Percentiles rank a stretch among this genome's conserved stretches.
These are phyloP conservation scores for Harpagifer antarcticus DNA, from an alignment of 2,797 vertebrate genomes.

Conservation along the genomic window DNA sequence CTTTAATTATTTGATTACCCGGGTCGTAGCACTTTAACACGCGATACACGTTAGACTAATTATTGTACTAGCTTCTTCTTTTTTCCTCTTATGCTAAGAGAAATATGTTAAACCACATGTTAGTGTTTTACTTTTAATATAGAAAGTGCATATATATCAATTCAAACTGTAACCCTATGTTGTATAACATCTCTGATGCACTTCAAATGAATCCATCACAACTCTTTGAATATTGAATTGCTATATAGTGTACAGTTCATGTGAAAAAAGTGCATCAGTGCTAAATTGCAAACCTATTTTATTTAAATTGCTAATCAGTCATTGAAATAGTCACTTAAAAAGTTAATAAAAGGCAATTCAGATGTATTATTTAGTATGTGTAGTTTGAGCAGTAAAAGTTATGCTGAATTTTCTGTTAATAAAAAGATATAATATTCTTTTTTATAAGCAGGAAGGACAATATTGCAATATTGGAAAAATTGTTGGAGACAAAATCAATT, in stretches of 20 bases:
- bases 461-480: background rate
- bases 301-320: background rate
- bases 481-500: background rate
- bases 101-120: background rate
- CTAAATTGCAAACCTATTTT: background rate
- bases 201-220: background rate
- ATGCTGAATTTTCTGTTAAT: background rate
- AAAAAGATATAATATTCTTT: background rate
- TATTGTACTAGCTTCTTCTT: no score
- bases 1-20: slow-evolving; percentile 53
- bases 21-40: slow-evolving; percentile 17
- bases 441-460: background rate
- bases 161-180: background rate
- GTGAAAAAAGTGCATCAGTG: background rate
- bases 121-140: background rate
- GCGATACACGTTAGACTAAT: background rate
- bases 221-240: background rate
- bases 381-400: background rate
- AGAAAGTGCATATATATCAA: background rate
- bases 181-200: background rate
- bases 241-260: background rate
- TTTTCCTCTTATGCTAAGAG: no score
- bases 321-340: background rate
- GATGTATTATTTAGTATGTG: background rate
- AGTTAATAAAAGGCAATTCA: background rate